These are phyloP conservation scores for Hoplodrina blanda DNA, from an alignment of 2,888 invertebrate genomes.

Conservation along the genomic window DNA sequence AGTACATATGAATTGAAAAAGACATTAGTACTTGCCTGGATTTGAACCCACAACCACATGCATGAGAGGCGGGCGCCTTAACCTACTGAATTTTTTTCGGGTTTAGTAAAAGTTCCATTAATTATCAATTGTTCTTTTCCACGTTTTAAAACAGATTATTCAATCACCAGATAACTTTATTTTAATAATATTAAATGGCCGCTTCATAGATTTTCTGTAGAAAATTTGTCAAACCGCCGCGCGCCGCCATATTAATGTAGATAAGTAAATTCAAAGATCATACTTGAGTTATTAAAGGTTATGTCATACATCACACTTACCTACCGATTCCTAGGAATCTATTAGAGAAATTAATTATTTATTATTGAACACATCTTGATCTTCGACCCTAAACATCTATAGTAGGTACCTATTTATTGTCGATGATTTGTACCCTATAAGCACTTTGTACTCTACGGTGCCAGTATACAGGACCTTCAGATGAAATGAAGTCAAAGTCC, in stretches of 20 bases:
- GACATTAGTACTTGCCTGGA: too few species aligned
- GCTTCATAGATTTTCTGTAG: too few species aligned
- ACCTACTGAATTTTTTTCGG: too few species aligned
- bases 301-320: not conserved
- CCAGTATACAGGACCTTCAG: too few species aligned
- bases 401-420: not conserved
- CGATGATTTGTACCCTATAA: not conserved
- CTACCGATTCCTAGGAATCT: conserved; percentile 16
- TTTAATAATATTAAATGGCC: too few species aligned
- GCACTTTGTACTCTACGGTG: not conserved
- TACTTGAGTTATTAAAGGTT: not conserved
- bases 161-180: too few species aligned
- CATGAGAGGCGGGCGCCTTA: too few species aligned
- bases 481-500: too few species aligned
- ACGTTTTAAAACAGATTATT: too few species aligned
- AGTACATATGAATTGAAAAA: too few species aligned
- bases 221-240: not conserved
- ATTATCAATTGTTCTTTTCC: not conserved
- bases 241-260: not conserved
- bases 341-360: conserved; percentile 14
- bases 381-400: conserved; percentile 17
- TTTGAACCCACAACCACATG: too few species aligned
- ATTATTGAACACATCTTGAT: conserved; percentile 14
- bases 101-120: too few species aligned
- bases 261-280: not conserved